Base-by-base conservation (phyloP, 2,797 vertebrate genomes). In the Takifugu rubripes region DNA sequence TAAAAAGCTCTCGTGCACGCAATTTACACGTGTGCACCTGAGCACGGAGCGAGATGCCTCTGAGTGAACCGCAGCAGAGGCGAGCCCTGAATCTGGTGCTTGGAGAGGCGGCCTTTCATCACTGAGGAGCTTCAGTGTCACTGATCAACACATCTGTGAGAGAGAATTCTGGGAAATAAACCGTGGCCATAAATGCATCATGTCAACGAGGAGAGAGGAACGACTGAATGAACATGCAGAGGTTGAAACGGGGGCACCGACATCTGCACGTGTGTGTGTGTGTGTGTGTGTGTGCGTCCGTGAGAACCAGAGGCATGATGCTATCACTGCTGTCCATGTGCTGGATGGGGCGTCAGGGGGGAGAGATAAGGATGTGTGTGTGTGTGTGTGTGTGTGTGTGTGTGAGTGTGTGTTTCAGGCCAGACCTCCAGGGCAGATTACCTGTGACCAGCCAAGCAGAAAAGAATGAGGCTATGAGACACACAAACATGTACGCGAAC, bases 321-420 rank as follows among this genome's bases (percentile, higher is more conserved):
- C 58, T 85, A 89, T 89, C 87, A 44, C 50, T 50, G 40, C 52
- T 46, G 36, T 78, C 66, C 77, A 83, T 83, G 76, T 77, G 83
- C 74, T 79, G 58, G 33, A 67, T 70, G 71, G 60, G 69, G 65
- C 68, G 72, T 56, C 61, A 40, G 64, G 60, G 29, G 44, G 12
- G 60, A 66, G 55, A 79, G 85, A 87, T 86, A 84, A 82, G 66
- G 72, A 60, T 59, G 58, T 59, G 56, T 68, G 61, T 65, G 59
- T 65, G 3, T 59, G 56, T 70, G 61, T 64, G 3, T 59, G 56
- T 59, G 58, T 63, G 25, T 36, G 36, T 45, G 52, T 53, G 54
- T 53, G 29, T 54, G 55, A 46, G 49, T 49, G 48, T 51, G 59
- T 49, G 55, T 70, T 50, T 71, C 45, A 77, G 71, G 64, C 58